Evolutionary conservation across 1,140 invertebrate genomes (phyloP), one percentile per base, ranked within the genome.

Genomic region (Cotesia glomerata): DNA sequence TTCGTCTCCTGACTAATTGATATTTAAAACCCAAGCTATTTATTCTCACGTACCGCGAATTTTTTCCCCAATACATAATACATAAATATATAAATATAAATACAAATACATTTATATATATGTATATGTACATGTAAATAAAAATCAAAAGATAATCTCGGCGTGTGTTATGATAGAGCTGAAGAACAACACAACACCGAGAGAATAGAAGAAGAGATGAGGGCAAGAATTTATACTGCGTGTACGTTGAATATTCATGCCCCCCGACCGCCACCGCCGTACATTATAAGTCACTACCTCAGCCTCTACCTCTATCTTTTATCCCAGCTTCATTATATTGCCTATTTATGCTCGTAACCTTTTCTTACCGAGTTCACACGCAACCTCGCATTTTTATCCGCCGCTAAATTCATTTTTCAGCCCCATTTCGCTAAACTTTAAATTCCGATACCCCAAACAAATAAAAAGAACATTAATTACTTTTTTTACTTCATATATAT

Each of bases 181-280:
- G 14, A 26, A 26, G 34, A 59, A 45, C 39, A 45, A 45, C 39
- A 45, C 8, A 45, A 45, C 39, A 45, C 39, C 39, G 39, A 58
- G 34, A 68, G 52, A 56, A 54, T 34, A 34, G 35, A 64, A 49
- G n/a, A 39, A 18, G 62, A 62, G 11, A 64, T 63, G 61, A 39
- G 49, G 59, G 69, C 16, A 71, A 36, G 58, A 78, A 79, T 78
- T 75, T 78, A 76, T 75, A 73, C 74, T 71, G 26, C 59, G 64
- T 70, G 73, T 59, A 75, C 49, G 68, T 76, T 75, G 71, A 78
- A 80, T 81, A 78, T 80, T 79, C 77, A 79, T 78, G 74, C 67
- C 59, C 34, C n/a, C 11, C 39, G 39, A 45, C 39, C 39, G 39
- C 39, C 39, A 11, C 39, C 39, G 39, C 39, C 49, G 51, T 67